Evolutionary conservation across 2,113 vertebrate genomes (phyloP).

Genomic region (Monopterus albus): DNA sequence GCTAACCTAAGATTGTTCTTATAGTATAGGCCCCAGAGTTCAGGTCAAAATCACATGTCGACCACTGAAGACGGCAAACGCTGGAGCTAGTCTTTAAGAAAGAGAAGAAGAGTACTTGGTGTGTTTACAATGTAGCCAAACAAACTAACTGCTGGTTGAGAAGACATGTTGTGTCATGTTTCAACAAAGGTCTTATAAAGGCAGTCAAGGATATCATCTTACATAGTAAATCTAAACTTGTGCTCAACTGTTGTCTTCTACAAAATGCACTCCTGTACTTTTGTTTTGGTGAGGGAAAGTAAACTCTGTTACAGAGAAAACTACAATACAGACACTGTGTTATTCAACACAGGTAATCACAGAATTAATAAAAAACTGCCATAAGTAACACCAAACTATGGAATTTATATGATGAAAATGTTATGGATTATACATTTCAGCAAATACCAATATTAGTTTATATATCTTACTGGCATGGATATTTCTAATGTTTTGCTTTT

Average conservation of each 20-base stretch:
- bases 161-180: background rate
- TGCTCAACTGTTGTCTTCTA: background rate
- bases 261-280: too few relatives aligned
- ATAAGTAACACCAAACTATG: background rate
- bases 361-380: background rate
- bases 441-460: background rate
- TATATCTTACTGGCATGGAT: background rate
- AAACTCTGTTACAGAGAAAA: too few relatives aligned
- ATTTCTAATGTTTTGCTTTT: slow-evolving; percentile 3
- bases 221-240: background rate
- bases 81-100: too few relatives aligned
- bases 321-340: too few relatives aligned
- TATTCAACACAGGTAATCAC: too few relatives aligned
- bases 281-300: too few relatives aligned
- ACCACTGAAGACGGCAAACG: background rate
- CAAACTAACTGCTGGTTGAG: background rate
- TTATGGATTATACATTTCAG: background rate
- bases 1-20: too few relatives aligned
- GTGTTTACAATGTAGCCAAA: background rate
- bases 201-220: background rate
- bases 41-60: background rate
- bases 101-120: background rate
- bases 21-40: background rate
- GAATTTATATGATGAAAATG: background rate
- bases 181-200: background rate